Base-by-base conservation (phyloP, 2,888 invertebrate genomes). In the Hyalella azteca region DNA sequence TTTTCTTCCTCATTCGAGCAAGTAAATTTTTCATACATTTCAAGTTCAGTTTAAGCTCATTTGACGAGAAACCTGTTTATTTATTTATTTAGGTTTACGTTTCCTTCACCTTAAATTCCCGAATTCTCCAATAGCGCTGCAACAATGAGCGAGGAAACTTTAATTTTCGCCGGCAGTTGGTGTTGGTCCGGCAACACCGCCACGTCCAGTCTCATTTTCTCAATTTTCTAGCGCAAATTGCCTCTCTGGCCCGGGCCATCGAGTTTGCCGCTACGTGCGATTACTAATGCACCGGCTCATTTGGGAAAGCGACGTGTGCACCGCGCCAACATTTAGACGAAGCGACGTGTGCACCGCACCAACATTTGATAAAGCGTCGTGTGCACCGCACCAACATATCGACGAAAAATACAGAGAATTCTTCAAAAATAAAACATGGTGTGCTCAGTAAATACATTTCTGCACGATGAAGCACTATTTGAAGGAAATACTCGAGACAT, bases 211-310 rank as follows among this genome's bases (percentile, higher is more conserved):
- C 66, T 66, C 66, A 66, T 36, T 66, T 66, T 66, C 66, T 66
- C 66, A 66, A 66, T 66, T 66, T 29, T 7, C 19, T 32, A 19
- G 3, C 66, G 15, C 36, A 66, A 66, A 66, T 66, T 66, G 66
- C n/a, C 39, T 13, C 15, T 36, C 36, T n/a, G 39, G 66, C 13
- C 3, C 15, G 19, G 36, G 19, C 66, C 39, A 36, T 66, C 36
- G 66, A 36, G 66, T 66, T 36, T 32, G 36, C 36, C 22, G 66
- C 66, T 66, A 66, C 66, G 66, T 66, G 66, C 32, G 39, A 66
- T 66, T 66, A 66, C 66, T 66, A 66, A 66, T 66, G 66, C 66
- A 66, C 26, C 15, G 66, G 5, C 66, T 66, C 66, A 59, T 59
- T 59, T 59, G 3, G 59, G 50, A 19, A 19, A 19, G 3, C 50